Evolutionary conservation across 2,113 vertebrate species (phyloP).

Genomic region (Clinocottus analis): DNA sequence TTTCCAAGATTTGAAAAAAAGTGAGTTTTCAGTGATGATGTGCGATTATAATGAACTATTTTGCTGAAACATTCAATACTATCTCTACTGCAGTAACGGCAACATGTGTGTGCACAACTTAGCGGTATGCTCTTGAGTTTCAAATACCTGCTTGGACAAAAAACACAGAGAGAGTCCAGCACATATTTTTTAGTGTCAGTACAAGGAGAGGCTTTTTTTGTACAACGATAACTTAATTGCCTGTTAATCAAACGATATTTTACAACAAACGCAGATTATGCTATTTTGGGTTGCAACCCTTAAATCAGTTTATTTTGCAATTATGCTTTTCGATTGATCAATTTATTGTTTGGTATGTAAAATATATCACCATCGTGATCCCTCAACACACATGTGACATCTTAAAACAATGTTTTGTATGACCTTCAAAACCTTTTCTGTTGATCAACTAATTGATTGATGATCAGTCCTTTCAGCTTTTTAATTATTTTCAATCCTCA

Average conservation of each 20-base stretch:
- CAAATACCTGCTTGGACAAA: background rate
- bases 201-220: too few species aligned
- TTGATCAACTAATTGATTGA: background rate
- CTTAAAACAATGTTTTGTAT: background rate
- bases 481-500: background rate
- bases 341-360: conserved; percentile 1
- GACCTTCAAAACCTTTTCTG: background rate
- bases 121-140: background rate
- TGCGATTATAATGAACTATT: background rate
- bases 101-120: background rate
- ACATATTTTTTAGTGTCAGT: background rate
- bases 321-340: background rate
- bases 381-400: background rate
- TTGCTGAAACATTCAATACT: background rate
- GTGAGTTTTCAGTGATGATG: background rate
- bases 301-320: background rate
- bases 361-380: background rate
- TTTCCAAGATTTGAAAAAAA: background rate
- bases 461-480: background rate
- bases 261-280: conserved; percentile 14
- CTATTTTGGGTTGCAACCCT: background rate
- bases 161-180: background rate
- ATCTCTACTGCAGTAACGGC: background rate
- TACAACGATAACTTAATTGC: background rate
- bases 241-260: conserved; percentile 22